Evolutionary conservation across 2,797 vertebrate genomes (phyloP), one percentile per base, ranked within the genome.

Genomic region (Sebastes steindachneri): DNA sequence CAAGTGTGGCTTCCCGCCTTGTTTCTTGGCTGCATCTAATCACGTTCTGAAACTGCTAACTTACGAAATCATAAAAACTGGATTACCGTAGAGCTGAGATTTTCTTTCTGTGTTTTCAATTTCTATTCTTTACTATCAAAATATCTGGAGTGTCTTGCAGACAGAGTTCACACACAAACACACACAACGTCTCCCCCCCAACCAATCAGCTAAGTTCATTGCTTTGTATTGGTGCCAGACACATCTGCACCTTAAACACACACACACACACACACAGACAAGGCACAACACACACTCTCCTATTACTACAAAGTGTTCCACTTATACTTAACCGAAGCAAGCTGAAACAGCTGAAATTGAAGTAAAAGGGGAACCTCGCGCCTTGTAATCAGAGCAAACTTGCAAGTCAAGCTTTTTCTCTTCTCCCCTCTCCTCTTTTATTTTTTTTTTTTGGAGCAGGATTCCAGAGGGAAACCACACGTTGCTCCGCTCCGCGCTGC

Each of bases 401-500:
- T 88, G 76, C 88, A 88, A 90, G 77, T 84, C 72, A 79, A 72
- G 77, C 80, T 58, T 90, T 86, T 83, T 83, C 23, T 29, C 21
- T 9, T 6, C 28, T n/a, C 17, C 25, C 10, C 25, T 14, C 4
- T 7, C 4, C n/a, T 19, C 23, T 11, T 15, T 19, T 53, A 48
- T 57, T 37, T 58, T 65, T 25, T 58, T 65, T 25, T 64, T 59
- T 35, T 7, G 4, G 57, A 10, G 73, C 55, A 84, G 63, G 73
- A 85, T 82, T 88, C 85, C 79, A 83, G 75, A 76, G 77, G 77
- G 68, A 85, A 93, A 88, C 86, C 88, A 80, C 89, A 87, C 73
- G 2, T 9, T 19, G 67, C 68, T 80, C 51, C 31, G 6, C 68
- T 80, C 57, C 9, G 73, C 7, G 1, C 54, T 15, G 57, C 65